These are phyloP conservation scores for Piliocolobus tephrosceles DNA, from an alignment of 2,113 vertebrate genomes.

Conservation along the genomic window DNA sequence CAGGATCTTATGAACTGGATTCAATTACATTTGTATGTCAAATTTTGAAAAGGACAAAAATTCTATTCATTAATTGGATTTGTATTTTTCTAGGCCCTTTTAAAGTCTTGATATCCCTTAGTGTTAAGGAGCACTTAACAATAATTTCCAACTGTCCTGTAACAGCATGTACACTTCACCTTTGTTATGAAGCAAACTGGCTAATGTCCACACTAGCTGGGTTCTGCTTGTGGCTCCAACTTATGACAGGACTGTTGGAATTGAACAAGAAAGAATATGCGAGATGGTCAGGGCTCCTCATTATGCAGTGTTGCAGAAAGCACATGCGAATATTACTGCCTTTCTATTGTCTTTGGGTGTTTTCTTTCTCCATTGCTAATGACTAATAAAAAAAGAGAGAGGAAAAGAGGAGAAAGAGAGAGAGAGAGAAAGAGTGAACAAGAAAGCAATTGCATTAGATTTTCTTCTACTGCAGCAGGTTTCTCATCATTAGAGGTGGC, in stretches of 20 bases:
- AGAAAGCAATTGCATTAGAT: conserved; percentile 83
- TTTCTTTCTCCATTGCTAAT: conserved; percentile 82
- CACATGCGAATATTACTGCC: conserved; percentile 56
- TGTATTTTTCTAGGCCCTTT: not conserved
- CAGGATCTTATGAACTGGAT: not conserved
- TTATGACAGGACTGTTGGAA: not conserved
- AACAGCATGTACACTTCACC: not conserved
- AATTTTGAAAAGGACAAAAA: conserved; percentile 5
- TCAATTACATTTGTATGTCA: not conserved
- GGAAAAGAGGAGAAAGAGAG: not conserved
- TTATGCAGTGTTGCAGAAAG: not conserved
- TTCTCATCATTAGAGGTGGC: conserved; percentile 85
- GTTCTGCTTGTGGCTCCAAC: not conserved
- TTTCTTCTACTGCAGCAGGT: conserved; percentile 77
- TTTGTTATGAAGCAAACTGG: not conserved
- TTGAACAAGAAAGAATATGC: not conserved
- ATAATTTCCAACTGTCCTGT: not conserved
- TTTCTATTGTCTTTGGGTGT: conserved; percentile 80
- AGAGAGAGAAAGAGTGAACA: not conserved
- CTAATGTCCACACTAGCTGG: not conserved
- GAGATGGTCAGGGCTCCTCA: conserved; percentile 4
- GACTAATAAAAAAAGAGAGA: conserved; percentile 81
- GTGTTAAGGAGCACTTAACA: not conserved
- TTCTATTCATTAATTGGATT: not conserved
- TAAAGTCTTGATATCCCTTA: not conserved